Evolutionary conservation across 2,797 vertebrate genomes (phyloP), one percentile per base, ranked within the genome.

Genomic region (Rousettus madagascariensis): DNA sequence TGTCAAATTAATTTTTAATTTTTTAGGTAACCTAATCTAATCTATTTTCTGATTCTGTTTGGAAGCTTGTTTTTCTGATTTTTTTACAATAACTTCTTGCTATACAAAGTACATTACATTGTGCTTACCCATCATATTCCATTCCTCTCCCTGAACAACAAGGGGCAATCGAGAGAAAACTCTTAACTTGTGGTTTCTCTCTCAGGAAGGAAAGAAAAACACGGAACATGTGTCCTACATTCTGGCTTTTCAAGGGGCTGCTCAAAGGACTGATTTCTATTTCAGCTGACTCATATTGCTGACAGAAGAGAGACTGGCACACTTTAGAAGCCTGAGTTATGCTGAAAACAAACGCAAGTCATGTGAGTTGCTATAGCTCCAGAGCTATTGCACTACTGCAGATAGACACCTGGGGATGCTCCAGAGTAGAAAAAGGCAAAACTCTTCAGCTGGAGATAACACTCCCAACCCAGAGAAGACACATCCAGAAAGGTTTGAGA

Each of bases 1-100:
- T 85, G 57, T 78, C 53, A 79, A 69, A 49, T 22, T 92, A 59
- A 78, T n/a, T 86, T 53, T 92, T 92, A 75, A 75, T 75, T 78
- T n/a, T 69, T 46, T 59, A 78, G 41, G 24, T 61, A 51, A 78
- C 17, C 41, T 85, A 46, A 46, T 66, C 53, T 43, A 72, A 10
- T 66, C 49, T 16, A 49, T 51, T 82, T 49, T 74, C 33, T 28
- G 5, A 49, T 49, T 49, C 49, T 43, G 65, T 86, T 69, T 69
- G 19, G 19, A 78, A 69, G 41, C 26, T 49, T 49, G 2, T 9
- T 61, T 59, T 85, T 43, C 30, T 43, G 30, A 84, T 85, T 57
- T 68, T 68, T 77, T 92, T 77, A 10, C 10, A 59, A 41, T 51
- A 26, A 12, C 36, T 78, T 78, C 41, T 69, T 78, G 13, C 38